Base-by-base conservation (phyloP, 2,113 vertebrate species). In the Callocephalon fimbriatum region DNA sequence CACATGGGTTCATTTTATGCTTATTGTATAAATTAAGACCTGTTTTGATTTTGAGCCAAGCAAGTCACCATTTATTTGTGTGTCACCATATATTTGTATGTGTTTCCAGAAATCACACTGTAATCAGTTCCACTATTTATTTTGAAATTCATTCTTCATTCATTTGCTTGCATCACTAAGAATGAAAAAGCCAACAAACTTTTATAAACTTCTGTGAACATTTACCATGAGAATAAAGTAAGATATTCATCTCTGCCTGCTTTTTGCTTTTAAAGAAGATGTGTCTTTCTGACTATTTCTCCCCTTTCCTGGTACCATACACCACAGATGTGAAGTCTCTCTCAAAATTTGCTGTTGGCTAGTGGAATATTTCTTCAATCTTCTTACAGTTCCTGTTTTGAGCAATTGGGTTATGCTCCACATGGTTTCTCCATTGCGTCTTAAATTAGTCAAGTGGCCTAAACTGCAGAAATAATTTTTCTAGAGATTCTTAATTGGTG, bases 121-220 rank as follows among this genome's bases (percentile, higher is more conserved):
- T 82, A 92, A 48, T 86, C 48, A 42, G 29, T 56, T 50, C 67
- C 47, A 40, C 29, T 94, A 47, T 94, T 91, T 96, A 86, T 93
- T 95, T 92, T 84, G 35, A 92, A 92, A 63, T 59, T 92, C 15
- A 63, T 91, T 92, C 47, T 86, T 73, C n/a, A 27, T 86, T 95
- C 21, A 45, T 85, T 79, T 68, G 3, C 53, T 85, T 84, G 11
- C 3, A 7, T 54, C 65, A 72, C 16, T 31, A 79, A 93, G 71
- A 40, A 80, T 50, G 68, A 76, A 79, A 79, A 75, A 54, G 12
- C 1, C 0, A 44, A 32, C 2, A 8, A 53, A 79, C 14, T 82
- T 65, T 76, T 90, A 66, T 47, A 65, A 67, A 61, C 25, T 72
- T 44, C 42, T 63, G 50, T 1, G 3, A 93, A 71, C 22, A 54